These are phyloP conservation scores for Pycnonotus jocosus DNA, from an alignment of 2,113 vertebrate genomes.

Conservation along the genomic window DNA sequence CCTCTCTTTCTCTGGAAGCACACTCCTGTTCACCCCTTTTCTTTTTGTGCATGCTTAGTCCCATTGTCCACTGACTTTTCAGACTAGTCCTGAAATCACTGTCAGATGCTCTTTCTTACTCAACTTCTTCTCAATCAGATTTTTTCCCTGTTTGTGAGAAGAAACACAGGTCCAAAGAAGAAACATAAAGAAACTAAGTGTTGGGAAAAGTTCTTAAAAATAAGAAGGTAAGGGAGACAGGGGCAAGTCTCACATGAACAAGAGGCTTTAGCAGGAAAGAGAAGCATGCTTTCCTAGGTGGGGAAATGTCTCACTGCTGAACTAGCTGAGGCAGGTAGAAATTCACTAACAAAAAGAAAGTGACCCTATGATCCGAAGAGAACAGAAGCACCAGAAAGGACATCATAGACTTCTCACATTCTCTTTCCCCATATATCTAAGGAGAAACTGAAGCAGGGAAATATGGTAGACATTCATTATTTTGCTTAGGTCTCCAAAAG, in stretches of 20 bases:
- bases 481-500: neutral
- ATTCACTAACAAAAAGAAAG: neutral
- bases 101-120: neutral
- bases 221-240: neutral
- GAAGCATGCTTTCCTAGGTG: neutral
- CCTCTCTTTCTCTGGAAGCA: neutral
- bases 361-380: neutral
- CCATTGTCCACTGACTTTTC: neutral
- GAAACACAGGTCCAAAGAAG: neutral
- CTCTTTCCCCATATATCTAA: neutral
- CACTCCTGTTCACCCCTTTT: neutral
- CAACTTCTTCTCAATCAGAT: neutral
- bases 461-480: neutral
- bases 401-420: neutral
- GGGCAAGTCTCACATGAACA: neutral
- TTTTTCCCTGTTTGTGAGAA: neutral
- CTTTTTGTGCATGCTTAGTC: neutral
- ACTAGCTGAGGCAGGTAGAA: neutral
- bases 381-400: neutral
- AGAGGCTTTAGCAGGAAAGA: neutral
- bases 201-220: neutral
- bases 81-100: neutral
- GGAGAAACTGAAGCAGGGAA: neutral
- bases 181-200: neutral
- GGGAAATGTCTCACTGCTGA: neutral